These are phyloP conservation scores for Strigamia maritima DNA, from an alignment of 2,888 invertebrate species.

Conservation along the genomic window DNA sequence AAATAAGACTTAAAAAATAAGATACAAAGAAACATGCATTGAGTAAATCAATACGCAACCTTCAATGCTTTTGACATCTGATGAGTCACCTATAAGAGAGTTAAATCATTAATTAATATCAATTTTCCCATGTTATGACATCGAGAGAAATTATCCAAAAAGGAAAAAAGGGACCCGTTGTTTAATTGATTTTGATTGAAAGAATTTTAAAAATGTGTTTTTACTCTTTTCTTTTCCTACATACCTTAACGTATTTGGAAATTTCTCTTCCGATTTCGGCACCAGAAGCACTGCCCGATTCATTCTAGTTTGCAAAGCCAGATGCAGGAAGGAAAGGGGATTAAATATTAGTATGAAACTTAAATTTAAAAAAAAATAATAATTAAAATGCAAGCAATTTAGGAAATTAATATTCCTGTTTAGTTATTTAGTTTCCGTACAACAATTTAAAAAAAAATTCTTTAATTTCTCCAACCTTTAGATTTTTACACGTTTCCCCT, in stretches of 20 bases:
- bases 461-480: conserved; percentile 42
- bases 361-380: background rate
- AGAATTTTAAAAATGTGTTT: background rate
- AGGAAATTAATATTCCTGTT: conserved; percentile 22
- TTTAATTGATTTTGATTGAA: background rate
- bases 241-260: conserved; percentile 45
- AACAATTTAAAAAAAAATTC: background rate
- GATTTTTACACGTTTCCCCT: conserved; percentile 68
- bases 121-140: background rate
- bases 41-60: conserved; percentile 43
- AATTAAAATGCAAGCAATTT: background rate
- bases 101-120: conserved; percentile 18
- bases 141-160: conserved; percentile 1
- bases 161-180: background rate
- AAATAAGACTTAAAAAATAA: background rate
- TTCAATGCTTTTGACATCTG: conserved; percentile 46
- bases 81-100: conserved; percentile 46
- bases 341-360: background rate
- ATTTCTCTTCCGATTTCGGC: conserved; percentile 44
- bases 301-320: conserved; percentile 12
- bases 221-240: conserved; percentile 37
- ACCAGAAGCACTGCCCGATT: conserved; percentile 40
- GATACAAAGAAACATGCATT: conserved; percentile 18
- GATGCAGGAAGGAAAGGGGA: background rate
- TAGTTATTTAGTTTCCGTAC: background rate